Base-by-base conservation (phyloP, 2,888 invertebrate genomes). In the Zhuqinia jingwanae region DNA sequence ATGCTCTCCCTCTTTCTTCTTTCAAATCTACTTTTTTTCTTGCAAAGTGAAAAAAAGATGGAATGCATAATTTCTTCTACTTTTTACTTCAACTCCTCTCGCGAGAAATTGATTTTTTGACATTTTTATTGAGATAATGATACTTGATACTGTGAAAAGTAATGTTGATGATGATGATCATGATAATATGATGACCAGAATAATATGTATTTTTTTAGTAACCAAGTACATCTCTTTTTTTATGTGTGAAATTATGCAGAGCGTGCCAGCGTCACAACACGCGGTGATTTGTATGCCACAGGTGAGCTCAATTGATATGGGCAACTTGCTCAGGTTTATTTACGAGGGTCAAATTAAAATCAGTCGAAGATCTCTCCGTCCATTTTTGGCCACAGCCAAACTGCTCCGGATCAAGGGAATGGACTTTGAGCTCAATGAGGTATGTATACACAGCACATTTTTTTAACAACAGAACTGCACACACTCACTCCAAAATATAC, bases 311-410 rank as follows among this genome's bases (percentile, higher is more conserved):
- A 84, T 88, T 42, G 91, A 91, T 83, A 85, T 91, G 87, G 89
- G 89, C 79, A 90, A 91, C 84, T 89, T 91, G 15, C 86, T 91
- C 42, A 90, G 89, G 60, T 91, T 91, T 81, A 90, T 91, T 78
- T 91, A 91, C 86, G 90, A 91, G 82, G 91, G 91, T 73, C 90
- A 91, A 83, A 90, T 91, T 65, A 91, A 91, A 88, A 91, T 91
- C 86, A 90, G 88, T 81, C 87, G 89, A 86, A 79, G 90, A 89
- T 89, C 89, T 89, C 89, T 91, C 76, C 90, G 90, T 85, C 90
- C 91, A 42, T 91, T 91, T 84, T 87, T 91, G 78, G 88, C 89
- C 50, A 89, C 89, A 20, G 91, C 91, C 22, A 91, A 89, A 89
- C 81, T 89, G 20, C 90, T 91, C 80, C 89, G 89, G 81, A 91